These are phyloP conservation scores for Candidula unifasciata DNA, from an alignment of 2,888 invertebrate genomes.

Conservation along the genomic window DNA sequence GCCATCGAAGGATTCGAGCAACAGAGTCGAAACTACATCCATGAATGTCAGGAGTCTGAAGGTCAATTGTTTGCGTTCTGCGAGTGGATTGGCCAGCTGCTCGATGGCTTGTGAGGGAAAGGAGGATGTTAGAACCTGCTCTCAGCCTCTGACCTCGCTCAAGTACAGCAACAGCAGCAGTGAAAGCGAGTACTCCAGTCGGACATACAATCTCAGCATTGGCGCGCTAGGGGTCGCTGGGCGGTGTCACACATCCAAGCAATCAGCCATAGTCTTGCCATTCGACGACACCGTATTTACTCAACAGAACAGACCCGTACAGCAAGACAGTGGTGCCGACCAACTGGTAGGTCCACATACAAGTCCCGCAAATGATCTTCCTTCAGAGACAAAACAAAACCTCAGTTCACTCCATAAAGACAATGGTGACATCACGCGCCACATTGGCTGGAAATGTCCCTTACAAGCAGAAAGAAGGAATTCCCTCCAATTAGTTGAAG, in stretches of 20 bases:
- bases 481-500: background rate
- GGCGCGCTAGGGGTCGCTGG: background rate
- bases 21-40: background rate
- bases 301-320: background rate
- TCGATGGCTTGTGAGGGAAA: no score
- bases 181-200: background rate
- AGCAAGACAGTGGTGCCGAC: background rate
- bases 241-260: background rate
- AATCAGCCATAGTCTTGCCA: slow-evolving; percentile 1
- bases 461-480: background rate
- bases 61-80: background rate
- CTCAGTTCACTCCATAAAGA: background rate
- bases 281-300: background rate
- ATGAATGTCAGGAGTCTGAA: background rate
- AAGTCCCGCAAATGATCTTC: no score
- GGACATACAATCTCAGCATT: background rate
- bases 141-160: background rate
- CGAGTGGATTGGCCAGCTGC: background rate
- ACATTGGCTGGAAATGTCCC: background rate
- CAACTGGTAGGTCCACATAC: no score
- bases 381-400: background rate
- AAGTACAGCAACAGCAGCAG: background rate
- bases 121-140: background rate
- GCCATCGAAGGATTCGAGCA: background rate
- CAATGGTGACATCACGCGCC: background rate